Evolutionary conservation across 2,113 vertebrate species (phyloP), one percentile per base, ranked within the genome.

Genomic region (Eurypyga helias): DNA sequence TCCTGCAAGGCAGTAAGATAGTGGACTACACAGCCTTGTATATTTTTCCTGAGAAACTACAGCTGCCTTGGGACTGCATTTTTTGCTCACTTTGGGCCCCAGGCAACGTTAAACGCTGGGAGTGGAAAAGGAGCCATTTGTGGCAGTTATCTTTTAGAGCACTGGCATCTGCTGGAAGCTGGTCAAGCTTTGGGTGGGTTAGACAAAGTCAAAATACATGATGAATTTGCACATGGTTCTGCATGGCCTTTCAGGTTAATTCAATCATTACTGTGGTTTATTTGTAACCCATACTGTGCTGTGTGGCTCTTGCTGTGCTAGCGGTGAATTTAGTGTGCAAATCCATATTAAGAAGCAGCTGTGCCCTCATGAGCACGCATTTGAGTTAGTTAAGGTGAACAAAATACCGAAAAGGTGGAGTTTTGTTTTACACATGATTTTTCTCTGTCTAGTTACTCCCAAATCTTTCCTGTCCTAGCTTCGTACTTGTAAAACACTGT

Each of bases 1-100:
- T 84, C 61, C 28, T 96, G 73, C 65, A 69, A 48, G 70, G 70
- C 81, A 76, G 73, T 92, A 83, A 95, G 92, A 77, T 36, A 96
- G 62, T 93, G 91, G 73, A 87, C 90, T 91, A 43, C 46, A 57
- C 66, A 84, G 57, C 66, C 89, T 79, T 89, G 89, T 93, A n/a
- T 58, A 58, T 49, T 55, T 90, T 93, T 88, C 46, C 85, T 83
- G 91, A 96, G 93, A 87, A 95, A 46, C 73, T 95, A 61, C 93
- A 95, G 91, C 95, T 96, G 96, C 33, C 89, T 95, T 76, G 94
- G 90, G 95, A 83, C 70, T 54, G n/a, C 17, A 15, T 51, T 91
- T 96, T 93, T 92, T 72, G 83, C 91, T 57, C 61, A 1, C 52
- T 84, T 76, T 91, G 91, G 89, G 87, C 91, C 70, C 78, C 81